Evolutionary conservation across 2,113 vertebrate genomes (phyloP).

Genomic region (Sclerurus mexicanus): DNA sequence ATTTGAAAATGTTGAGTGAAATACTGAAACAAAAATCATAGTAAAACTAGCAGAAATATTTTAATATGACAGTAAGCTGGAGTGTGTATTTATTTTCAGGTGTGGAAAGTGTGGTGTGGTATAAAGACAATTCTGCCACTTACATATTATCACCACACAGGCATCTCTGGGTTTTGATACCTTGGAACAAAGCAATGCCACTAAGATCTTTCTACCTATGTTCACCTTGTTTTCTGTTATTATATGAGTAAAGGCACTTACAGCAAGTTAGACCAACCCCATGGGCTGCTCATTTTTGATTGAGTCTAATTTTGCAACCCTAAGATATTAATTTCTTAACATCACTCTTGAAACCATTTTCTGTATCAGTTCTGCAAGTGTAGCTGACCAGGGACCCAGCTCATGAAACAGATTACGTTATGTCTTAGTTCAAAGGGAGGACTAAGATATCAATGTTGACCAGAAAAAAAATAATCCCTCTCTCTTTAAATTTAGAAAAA

Average conservation of each 20-base stretch:
- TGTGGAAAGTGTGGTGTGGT: neutral
- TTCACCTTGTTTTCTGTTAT: neutral
- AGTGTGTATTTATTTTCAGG: neutral
- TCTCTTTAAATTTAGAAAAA: too few relatives aligned
- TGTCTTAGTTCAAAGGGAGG: too few relatives aligned
- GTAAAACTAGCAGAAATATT: neutral
- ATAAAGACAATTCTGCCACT: neutral
- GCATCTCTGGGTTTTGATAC: neutral
- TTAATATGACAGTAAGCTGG: neutral
- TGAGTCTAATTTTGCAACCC: neutral
- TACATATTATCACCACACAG: neutral
- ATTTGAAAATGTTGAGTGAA: neutral
- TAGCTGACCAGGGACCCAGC: neutral
- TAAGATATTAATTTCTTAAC: neutral
- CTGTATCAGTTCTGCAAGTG: neutral
- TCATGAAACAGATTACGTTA: neutral
- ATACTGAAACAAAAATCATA: neutral
- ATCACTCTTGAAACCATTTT: neutral
- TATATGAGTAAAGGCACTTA: neutral
- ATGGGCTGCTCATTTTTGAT: neutral
- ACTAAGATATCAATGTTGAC: too few relatives aligned
- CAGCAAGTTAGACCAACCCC: neutral
- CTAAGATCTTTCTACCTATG: neutral
- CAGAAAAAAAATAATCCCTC: too few relatives aligned
- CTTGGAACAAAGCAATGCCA: neutral